Evolutionary conservation across 2,888 invertebrate genomes (phyloP).

Genomic region (Exocentrus adspersus): DNA sequence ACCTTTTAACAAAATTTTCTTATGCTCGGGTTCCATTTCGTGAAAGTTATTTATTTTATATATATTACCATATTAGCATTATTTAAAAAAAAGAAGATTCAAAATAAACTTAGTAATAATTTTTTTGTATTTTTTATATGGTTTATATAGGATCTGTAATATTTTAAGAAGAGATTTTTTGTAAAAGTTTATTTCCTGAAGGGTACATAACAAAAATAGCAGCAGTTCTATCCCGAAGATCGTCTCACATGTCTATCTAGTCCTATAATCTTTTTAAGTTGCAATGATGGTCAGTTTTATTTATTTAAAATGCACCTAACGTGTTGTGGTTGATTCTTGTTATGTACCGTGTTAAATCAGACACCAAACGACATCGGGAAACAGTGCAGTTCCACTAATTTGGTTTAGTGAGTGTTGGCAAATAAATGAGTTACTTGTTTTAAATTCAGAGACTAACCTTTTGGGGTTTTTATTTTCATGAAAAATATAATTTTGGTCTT

Average conservation of each 20-base stretch:
- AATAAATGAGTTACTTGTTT: not conserved
- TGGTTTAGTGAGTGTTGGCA: not conserved
- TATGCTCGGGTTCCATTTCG: constrained; percentile 19
- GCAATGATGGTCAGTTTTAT: constrained; percentile 19
- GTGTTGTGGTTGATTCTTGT: constrained; percentile 18
- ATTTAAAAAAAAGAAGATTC: constrained; percentile 16
- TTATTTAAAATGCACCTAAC: constrained; percentile 20
- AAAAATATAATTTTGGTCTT: too few relatives aligned
- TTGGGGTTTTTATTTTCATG: too few relatives aligned
- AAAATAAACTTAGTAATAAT: constrained; percentile 23
- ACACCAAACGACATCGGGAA: constrained; percentile 1
- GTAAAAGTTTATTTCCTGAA: not conserved
- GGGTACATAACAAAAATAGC: constrained; percentile 25
- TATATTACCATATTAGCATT: constrained; percentile 21
- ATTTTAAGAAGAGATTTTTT: constrained; percentile 18
- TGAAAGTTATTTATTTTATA: constrained; percentile 28
- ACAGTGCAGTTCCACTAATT: constrained; percentile 19
- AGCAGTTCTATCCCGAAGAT: constrained; percentile 14
- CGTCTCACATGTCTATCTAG: constrained; percentile 19
- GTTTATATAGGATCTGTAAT: constrained; percentile 26
- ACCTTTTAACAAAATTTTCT: not conserved
- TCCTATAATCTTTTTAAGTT: constrained; percentile 25
- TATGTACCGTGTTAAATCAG: constrained; percentile 18
- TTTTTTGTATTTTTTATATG: constrained; percentile 32
- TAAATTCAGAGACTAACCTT: too few relatives aligned